Evolutionary conservation across 2,113 vertebrate genomes (phyloP).

Genomic region (Oceanites oceanicus): DNA sequence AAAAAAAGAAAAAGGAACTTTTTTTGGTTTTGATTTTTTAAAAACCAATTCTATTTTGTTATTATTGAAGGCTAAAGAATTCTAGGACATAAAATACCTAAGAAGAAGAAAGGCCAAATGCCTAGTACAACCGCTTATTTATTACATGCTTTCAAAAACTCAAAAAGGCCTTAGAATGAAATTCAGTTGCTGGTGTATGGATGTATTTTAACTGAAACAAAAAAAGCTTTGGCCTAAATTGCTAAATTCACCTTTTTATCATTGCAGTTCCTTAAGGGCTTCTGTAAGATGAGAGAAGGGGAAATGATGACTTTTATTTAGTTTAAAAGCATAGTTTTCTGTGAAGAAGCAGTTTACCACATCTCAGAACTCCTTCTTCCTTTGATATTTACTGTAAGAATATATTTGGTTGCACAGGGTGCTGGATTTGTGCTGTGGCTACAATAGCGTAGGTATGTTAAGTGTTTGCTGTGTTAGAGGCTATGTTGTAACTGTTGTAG

Average conservation of each 20-base stretch:
- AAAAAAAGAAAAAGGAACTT: background rate
- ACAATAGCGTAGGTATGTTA: accelerated
- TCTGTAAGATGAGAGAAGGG: background rate
- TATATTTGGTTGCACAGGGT: background rate
- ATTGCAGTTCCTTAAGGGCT: background rate
- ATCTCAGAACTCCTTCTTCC: background rate
- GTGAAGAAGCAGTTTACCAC: background rate
- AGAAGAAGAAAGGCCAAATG: background rate
- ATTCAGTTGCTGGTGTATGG: background rate
- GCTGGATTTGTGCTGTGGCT: background rate
- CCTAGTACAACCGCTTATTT: background rate
- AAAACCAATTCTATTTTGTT: background rate
- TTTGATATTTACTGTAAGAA: background rate
- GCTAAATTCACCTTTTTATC: background rate
- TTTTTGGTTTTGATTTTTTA: background rate
- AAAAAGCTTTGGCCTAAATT: background rate
- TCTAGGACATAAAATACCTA: background rate
- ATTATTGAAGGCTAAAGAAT: background rate
- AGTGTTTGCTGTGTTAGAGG: background rate
- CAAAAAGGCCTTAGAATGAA: background rate
- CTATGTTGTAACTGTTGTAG: background rate
- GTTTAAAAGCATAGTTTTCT: background rate
- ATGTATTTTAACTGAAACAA: background rate
- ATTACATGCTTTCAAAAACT: background rate
- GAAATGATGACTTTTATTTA: background rate